These are phyloP conservation scores for Drosophila rhopaloa DNA, from an alignment of 1,140 invertebrate species.

Conservation along the genomic window DNA sequence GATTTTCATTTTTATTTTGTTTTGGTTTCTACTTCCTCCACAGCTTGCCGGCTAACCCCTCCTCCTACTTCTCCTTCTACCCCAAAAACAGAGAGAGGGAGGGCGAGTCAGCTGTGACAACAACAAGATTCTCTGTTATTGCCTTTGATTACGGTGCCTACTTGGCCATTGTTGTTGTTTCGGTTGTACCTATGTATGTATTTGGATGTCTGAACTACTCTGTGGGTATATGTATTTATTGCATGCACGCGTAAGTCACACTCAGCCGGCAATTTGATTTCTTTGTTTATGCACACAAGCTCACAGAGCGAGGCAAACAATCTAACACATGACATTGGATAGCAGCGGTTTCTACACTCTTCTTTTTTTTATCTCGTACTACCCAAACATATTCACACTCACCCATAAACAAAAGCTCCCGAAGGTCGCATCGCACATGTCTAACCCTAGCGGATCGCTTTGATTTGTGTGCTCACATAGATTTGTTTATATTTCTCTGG, in stretches of 20 bases:
- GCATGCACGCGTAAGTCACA: slow-evolving; percentile 62
- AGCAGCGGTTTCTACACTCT: slow-evolving; percentile 31
- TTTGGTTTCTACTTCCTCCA: slow-evolving; percentile 60
- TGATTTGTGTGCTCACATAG: slow-evolving; percentile 47
- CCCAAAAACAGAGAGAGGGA: slow-evolving; percentile 28
- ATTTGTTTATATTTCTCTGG: slow-evolving; percentile 58
- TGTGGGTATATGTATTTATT: slow-evolving; percentile 45
- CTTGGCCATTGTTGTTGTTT: slow-evolving; percentile 34
- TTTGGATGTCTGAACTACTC: slow-evolving; percentile 19
- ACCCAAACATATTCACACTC: slow-evolving; percentile 14
- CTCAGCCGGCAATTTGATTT: slow-evolving; percentile 54
- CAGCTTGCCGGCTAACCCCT: slow-evolving; percentile 48
- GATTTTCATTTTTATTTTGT: slow-evolving; percentile 56
- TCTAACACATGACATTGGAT: slow-evolving; percentile 40
- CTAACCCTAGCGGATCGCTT: slow-evolving; percentile 48
- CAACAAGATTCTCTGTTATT: slow-evolving; percentile 62
- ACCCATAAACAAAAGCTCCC: slow-evolving; percentile 53
- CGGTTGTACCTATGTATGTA: slow-evolving; percentile 33
- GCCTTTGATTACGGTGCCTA: slow-evolving; percentile 64
- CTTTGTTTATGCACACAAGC: slow-evolving; percentile 50
- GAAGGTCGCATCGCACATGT: slow-evolving; percentile 49
- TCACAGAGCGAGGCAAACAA: slow-evolving; percentile 6
- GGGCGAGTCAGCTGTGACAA: slow-evolving; percentile 61
- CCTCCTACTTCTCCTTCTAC: slow-evolving; percentile 16
- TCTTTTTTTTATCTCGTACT: slow-evolving; percentile 43